phyloP scores from a whole-genome alignment of 92 coral and sea anemone genomes.

The Epizoanthus scotinus region DNA sequence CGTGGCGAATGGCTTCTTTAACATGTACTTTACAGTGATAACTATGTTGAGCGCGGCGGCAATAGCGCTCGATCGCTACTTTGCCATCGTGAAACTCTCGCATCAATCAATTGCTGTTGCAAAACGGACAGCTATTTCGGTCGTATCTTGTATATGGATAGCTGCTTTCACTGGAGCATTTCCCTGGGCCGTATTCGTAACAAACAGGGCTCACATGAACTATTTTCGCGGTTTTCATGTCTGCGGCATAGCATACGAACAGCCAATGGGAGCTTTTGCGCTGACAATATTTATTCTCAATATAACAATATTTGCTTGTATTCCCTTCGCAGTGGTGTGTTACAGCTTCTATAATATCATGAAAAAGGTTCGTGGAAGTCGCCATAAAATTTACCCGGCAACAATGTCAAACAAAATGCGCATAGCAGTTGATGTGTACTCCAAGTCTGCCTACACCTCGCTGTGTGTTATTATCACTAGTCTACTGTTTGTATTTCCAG shows the following conservation, averaged over 20 bases:
- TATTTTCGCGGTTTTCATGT: slow-evolving; percentile 73
- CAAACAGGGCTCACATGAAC: slow-evolving; percentile 48
- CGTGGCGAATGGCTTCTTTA: slow-evolving; percentile 55
- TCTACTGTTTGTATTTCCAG: slow-evolving; percentile 78
- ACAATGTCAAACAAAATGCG: slow-evolving; percentile 62
- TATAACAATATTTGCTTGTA: slow-evolving; percentile 40
- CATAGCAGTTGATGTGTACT: slow-evolving; percentile 62
- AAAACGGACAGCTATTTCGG: slow-evolving; percentile 44
- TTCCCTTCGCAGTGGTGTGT: slow-evolving; percentile 54
- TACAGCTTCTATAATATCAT: slow-evolving; percentile 67
- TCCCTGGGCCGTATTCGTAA: slow-evolving; percentile 66
- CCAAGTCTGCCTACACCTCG: slow-evolving; percentile 78
- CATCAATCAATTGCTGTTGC: slow-evolving; percentile 20
- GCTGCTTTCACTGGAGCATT: slow-evolving; percentile 55
- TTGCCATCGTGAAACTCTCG: slow-evolving; percentile 60
- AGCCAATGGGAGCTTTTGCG: slow-evolving; percentile 51
- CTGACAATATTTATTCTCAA: slow-evolving; percentile 14
- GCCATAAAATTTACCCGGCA: slow-evolving; percentile 56
- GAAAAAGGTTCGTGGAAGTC: slow-evolving; percentile 44
- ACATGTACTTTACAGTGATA: slow-evolving; percentile 77
- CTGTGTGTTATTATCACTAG: slow-evolving; percentile 64
- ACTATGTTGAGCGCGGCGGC: slow-evolving; percentile 65
- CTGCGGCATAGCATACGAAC: slow-evolving; percentile 58
- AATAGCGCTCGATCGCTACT: slow-evolving; percentile 71
- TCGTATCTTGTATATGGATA: slow-evolving; percentile 50